Evolutionary conservation across 2,797 vertebrate species (phyloP), one percentile per base, ranked within the genome.

Genomic region (Lagothrix lagotricha): DNA sequence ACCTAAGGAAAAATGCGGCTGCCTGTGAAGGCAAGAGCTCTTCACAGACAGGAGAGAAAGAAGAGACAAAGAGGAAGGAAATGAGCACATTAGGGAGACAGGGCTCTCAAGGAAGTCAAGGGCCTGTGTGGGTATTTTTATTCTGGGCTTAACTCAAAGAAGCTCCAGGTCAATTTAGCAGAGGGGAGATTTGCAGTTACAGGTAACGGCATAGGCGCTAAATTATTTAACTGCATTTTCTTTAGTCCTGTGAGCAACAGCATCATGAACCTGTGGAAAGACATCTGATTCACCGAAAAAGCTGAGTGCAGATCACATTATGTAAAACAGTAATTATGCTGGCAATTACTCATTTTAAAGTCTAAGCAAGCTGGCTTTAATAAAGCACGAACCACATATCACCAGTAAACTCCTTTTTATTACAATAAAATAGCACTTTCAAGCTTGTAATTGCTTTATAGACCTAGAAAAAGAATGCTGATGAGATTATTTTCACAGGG

Each of bases 351-450:
- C 98, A 98, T 97, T 93, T 96, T 94, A 93, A 98, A 98, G 97
- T 93, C 96, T 94, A 97, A 98, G 96, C 95, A 95, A 95, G 93
- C 88, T 77, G 48, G 85, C 96, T 98, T 98, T 96, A 97, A 97
- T 92, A 98, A 98, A 94, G 91, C 97, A 98, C 98, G 95, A 98
- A 91, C 93, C 97, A 98, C 98, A 92, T 97, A 96, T 98, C 98
- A 98, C 90, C 96, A 95, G 97, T 85, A 97, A 75, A 79, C 84
- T 95, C 8, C 20, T 97, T 98, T 98, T 98, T 97, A 90, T 85
- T 96, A 95, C 91, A 98, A 95, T 98, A 98, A 98, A 87, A 93
- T 87, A 24, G 20, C 85, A 90, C 97, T 98, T 98, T 98, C 96
- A 96, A 96, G 97, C 96, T 94, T 96, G 41, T 96, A 98, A 98